Evolutionary conservation across 2,888 invertebrate genomes (phyloP).

Genomic region (Erannis defoliaria): DNA sequence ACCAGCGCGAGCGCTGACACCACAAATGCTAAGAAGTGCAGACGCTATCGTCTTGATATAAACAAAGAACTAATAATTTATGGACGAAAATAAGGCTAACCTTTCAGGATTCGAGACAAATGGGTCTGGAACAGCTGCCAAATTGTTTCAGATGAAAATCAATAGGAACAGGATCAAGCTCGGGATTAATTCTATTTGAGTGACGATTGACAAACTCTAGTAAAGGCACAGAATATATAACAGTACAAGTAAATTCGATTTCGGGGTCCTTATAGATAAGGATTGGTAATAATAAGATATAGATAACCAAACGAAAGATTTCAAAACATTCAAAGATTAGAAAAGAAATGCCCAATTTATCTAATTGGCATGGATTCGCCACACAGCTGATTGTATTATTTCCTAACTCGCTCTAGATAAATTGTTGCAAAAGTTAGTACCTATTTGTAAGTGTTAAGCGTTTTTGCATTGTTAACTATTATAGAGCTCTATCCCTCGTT

Average conservation of each 20-base stretch:
- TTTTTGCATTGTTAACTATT: slow-evolving; percentile 22
- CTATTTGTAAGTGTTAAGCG: slow-evolving; percentile 48
- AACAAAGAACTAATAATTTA: slow-evolving; percentile 34
- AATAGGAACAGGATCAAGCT: slow-evolving; percentile 43
- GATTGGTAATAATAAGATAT: not conserved
- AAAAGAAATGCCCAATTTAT: slow-evolving; percentile 46
- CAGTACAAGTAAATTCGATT: too few relatives aligned
- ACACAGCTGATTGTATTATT: slow-evolving; percentile 50
- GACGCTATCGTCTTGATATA: slow-evolving; percentile 16
- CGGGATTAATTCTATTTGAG: slow-evolving; percentile 17
- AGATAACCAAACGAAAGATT: not conserved
- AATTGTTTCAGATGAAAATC: slow-evolving; percentile 40
- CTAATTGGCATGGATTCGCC: slow-evolving; percentile 50
- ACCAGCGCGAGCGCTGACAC: slow-evolving; percentile 1
- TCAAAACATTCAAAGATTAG: slow-evolving; percentile 26
- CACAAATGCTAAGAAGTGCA: slow-evolving; percentile 8
- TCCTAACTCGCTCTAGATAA: slow-evolving; percentile 52
- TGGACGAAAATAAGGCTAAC: slow-evolving; percentile 38
- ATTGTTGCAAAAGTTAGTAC: slow-evolving; percentile 45
- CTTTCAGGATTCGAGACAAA: slow-evolving; percentile 37
- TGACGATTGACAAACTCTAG: not conserved
- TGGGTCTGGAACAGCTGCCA: slow-evolving; percentile 40
- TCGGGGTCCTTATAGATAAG: slow-evolving; percentile 17
- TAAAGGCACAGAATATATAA: slow-evolving; percentile 25
- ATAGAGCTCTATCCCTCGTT: slow-evolving; percentile 24